Base-by-base conservation (phyloP, 2,797 vertebrate genomes). In the Pristis pectinata region DNA sequence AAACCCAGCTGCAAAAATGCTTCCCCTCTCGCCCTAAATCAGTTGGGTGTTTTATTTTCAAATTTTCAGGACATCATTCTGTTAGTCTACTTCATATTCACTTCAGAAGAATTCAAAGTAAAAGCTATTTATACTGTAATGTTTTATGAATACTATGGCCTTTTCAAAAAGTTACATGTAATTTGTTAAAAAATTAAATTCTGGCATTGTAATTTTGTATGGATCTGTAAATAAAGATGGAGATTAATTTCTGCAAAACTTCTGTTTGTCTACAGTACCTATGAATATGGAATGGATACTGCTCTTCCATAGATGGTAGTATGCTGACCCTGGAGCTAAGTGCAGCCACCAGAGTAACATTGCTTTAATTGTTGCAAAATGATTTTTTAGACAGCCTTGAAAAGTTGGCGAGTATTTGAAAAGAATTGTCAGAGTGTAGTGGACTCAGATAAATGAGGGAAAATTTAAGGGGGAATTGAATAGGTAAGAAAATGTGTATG, bases 141-240 rank as follows among this genome's bases (percentile, higher is more conserved):
- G 92, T 94, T 94, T 76, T 94, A 94, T 94, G 92, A 74, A 94
- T 76, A 94, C 92, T 76, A 94, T 94, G 92, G 92, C 92, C 92
- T 94, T 94, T 94, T 94, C 92, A 72, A 93, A 94, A 72, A 94
- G 92, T 94, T 94, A 53, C 92, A 53, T 72, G 44, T 76, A 94
- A 94, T 94, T 94, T 94, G 92, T 94, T 94, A 74, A 94, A 91
- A 87, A 37, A 93, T 93, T 93, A 44, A 76, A 94, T 94, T 94
- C 92, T 94, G 92, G 92, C 70, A 94, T 94, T 94, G 92, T 94
- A 94, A 94, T 94, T 94, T 94, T 94, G 92, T 94, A 94, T 94
- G 92, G 92, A 94, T 94, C 92, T 94, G 92, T 94, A 94, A 94
- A 94, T 94, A 94, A 94, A 94, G 92, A 94, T 94, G 92, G 92